Base-by-base conservation (phyloP, 2,113 vertebrate species). In the Chelonoidis abingdonii region DNA sequence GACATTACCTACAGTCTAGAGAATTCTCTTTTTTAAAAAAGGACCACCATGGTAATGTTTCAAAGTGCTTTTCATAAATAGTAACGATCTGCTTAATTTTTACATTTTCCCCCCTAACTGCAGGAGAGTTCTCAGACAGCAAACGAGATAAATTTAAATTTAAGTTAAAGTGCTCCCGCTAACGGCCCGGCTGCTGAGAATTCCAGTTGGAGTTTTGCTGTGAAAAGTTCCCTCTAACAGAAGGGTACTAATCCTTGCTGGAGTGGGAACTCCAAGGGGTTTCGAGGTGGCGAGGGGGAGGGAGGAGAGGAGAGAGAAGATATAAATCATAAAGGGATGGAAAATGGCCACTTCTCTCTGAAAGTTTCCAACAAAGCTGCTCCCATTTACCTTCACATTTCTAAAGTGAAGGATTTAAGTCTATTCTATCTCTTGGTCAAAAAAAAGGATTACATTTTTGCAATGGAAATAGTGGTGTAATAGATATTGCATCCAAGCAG, bases 81-180 rank as follows among this genome's bases (percentile, higher is more conserved):
- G 93, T 4, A 82, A 95, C 5, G 47, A 93, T 80, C 93, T 79
- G 27, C 57, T 84, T 53, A 41, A 83, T 95, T 92, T 89, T 79
- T 57, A 83, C 86, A 49, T 81, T 90, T 92, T 89, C 87, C 12
- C 31, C 85, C 72, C 25, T 88, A 93, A 90, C 94, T 92, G 92
- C 89, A 44, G 89, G 65, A 93, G 87, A 86, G 54, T 44, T 87
- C 91, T 96, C 91, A 2, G n/a, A 81, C 91, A 89, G 92, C 2
- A 5, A 97, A 90, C 54, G 79, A 94, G 24, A 94, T 69, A 93
- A 89, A 95, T 95, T 87, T 84, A 85, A 88, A 97, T 91, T 93
- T 94, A 91, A 97, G 94, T 96, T 96, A 88, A 81, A 88, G 52
- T 25, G 84, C 90, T 81, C 65, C 65, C 65, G 85, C 2, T 89